Evolutionary conservation across 2,113 vertebrate genomes (phyloP).

Genomic region (Leuciscus idus): DNA sequence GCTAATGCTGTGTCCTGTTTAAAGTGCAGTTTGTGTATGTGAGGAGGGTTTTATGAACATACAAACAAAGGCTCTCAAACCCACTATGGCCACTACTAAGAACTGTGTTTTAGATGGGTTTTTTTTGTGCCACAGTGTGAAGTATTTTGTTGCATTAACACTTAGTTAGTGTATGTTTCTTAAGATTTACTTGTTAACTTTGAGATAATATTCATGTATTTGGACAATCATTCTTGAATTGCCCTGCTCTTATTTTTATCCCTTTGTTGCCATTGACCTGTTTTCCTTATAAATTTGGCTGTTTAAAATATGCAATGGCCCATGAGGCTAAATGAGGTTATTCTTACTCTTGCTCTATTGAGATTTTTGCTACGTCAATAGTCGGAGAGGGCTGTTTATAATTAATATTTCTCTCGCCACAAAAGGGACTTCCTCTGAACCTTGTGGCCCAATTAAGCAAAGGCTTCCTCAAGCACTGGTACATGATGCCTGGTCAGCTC

Average conservation of each 20-base stretch:
- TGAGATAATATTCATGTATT: constrained; percentile 11
- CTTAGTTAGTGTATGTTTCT: neutral
- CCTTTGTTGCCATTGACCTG: constrained; percentile 63
- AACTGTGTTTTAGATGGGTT: constrained; percentile 50
- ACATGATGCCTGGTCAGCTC: constrained; percentile 56
- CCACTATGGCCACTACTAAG: constrained; percentile 22
- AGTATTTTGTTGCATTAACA: neutral
- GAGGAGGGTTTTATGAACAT: constrained; percentile 55
- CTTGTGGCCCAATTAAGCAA: constrained; percentile 75
- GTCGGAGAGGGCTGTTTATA: constrained; percentile 74
- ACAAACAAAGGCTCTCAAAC: constrained; percentile 29
- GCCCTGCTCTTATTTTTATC: constrained; percentile 65
- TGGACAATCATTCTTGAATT: constrained; percentile 68
- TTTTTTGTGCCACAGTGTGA: neutral
- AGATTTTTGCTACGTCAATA: constrained; percentile 69
- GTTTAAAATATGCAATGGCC: constrained; percentile 75
- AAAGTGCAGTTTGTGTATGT: constrained; percentile 60
- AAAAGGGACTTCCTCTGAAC: constrained; percentile 70
- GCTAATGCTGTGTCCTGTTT: constrained; percentile 63
- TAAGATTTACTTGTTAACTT: neutral
- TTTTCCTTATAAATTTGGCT: constrained; percentile 72
- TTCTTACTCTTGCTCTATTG: constrained; percentile 65
- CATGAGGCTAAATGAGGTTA: constrained; percentile 67
- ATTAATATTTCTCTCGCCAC: constrained; percentile 72
- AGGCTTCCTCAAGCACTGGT: constrained; percentile 60